Evolutionary conservation across 2,888 invertebrate species (phyloP).

Genomic region (Cephalotes varians): DNA sequence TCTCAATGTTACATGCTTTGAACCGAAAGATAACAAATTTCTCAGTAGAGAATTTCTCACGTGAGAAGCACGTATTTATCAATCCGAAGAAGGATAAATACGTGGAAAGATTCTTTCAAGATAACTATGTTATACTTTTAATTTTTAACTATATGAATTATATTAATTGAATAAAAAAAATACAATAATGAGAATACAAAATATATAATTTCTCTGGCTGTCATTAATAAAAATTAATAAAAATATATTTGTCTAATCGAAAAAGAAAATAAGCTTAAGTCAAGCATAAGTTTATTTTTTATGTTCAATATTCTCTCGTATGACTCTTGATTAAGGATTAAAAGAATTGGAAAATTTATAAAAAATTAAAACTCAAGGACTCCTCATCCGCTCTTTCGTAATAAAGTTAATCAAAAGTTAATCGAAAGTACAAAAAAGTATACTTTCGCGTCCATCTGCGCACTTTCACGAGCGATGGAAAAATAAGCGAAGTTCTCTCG

Average conservation of each 20-base stretch:
- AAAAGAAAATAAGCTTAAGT: neutral
- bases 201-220: neutral
- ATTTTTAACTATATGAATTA: neutral
- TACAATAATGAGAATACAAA: neutral
- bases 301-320: neutral
- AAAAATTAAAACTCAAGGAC: neutral
- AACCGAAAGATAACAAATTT: slow-evolving; percentile 10
- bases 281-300: neutral
- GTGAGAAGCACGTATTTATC: slow-evolving; percentile 15
- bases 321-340: neutral
- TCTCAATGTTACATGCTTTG: neutral
- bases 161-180: neutral
- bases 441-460: slow-evolving; percentile 7
- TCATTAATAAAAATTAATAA: neutral
- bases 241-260: slow-evolving; percentile 9
- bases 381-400: neutral
- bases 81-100: neutral
- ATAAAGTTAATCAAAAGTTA: slow-evolving; percentile 35
- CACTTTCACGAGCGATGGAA: slow-evolving; percentile 30
- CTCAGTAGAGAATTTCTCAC: too few species aligned
- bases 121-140: neutral
- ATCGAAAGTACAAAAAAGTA: slow-evolving; percentile 22
- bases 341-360: slow-evolving; percentile 8
- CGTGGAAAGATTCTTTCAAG: neutral
- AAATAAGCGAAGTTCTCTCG: slow-evolving; percentile 28